Evolutionary conservation across 1,140 invertebrate species (phyloP), one percentile per base, ranked within the genome.

Genomic region (Oedothorax gibbosus): DNA sequence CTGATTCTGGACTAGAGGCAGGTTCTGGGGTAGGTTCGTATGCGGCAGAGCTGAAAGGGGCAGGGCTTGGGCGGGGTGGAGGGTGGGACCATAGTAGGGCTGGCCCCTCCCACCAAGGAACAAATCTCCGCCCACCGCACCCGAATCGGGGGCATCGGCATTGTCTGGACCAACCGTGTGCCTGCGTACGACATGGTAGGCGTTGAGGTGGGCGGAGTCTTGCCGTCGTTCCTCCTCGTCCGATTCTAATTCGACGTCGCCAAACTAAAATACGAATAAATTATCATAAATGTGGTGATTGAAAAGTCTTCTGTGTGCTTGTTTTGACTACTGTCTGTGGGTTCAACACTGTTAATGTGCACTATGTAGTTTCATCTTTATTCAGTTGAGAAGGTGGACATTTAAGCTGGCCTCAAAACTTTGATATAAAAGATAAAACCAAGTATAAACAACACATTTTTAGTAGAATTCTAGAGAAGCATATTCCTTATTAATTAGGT

Each of bases 91-190:
- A 85, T 85, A 85, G n/a, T 78, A 51, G 35, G 83, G 73, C 7
- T 51, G 71, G 18, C 80, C 80, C 35, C 80, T 56, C 21, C 68
- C 35, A 35, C 35, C 35, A 57, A 80, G 50, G 75, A 85, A 85
- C 20, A 84, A 50, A 20, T 84, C 82, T 65, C 86, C 87, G 83
- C 85, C 76, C 79, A 81, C 54, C 73, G 75, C 66, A 83, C 86
- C 56, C 35, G 66, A n/a, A 62, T 87, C 65, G 57, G 87, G 75
- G 51, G 71, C 76, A 87, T 84, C 66, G 80, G 82, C 87, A 87
- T 87, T 72, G 76, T 96, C 96, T 9, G 97, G 96, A 6, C 97
- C 96, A 15, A 98, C 96, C 0, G 97, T 98, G 89, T 98, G 97
- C 72, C 97, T 92, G 79, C 97, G 91, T 68, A 95, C 93, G 2